Evolutionary conservation across 1,140 invertebrate species (phyloP).

Genomic region (Neodiprion virginianus): DNA sequence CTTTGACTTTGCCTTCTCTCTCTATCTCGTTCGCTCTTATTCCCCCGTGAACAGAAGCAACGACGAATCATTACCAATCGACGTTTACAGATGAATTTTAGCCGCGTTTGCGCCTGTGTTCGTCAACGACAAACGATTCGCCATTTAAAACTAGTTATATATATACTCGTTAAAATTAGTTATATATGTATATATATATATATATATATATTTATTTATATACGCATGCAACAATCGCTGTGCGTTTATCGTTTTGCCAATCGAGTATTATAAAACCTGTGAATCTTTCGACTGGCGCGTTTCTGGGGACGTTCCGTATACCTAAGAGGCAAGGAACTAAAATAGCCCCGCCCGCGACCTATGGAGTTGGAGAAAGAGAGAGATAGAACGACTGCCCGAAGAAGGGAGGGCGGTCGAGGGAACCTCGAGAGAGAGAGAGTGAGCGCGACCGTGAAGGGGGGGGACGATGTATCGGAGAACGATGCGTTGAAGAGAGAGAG

Average conservation of each 20-base stretch:
- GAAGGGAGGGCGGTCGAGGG: slow-evolving; percentile 12
- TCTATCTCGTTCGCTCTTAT: too few relatives aligned
- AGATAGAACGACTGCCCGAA: slow-evolving; percentile 1
- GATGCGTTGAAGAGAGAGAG: slow-evolving; percentile 14
- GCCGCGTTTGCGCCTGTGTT: too few relatives aligned
- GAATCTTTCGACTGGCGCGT: neutral
- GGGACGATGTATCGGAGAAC: neutral
- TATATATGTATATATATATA: slow-evolving; percentile 8
- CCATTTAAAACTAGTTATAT: neutral
- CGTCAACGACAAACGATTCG: too few relatives aligned
- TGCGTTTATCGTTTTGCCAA: neutral
- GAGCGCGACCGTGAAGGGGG: neutral
- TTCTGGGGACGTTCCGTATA: slow-evolving; percentile 5
- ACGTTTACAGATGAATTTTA: too few relatives aligned
- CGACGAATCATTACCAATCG: too few relatives aligned
- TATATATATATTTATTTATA: slow-evolving; percentile 19
- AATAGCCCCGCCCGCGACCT: slow-evolving; percentile 15
- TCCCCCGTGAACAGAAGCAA: too few relatives aligned
- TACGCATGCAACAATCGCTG: too few relatives aligned
- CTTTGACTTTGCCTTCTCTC: too few relatives aligned
- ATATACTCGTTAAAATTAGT: neutral
- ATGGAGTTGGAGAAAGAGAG: slow-evolving; percentile 18
- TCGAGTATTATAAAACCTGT: neutral
- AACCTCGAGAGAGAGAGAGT: slow-evolving; percentile 11
- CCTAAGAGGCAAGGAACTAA: slow-evolving; percentile 12